phyloP scores from a whole-genome alignment of 2,113 vertebrate genomes.

The Uropsilus gracilis region DNA sequence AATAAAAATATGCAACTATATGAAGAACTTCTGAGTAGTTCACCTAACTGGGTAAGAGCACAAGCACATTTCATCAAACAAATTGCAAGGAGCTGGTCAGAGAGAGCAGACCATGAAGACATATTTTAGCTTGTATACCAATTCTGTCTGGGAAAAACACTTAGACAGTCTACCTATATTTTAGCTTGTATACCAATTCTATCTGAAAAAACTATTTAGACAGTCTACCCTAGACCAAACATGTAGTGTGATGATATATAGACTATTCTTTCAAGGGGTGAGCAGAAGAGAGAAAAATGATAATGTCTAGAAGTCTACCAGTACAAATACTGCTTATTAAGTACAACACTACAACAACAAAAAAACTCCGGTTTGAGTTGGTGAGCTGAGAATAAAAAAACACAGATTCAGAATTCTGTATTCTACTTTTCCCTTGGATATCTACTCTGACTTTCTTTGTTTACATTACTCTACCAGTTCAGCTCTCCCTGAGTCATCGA shows the following conservation, averaged over 20 bases:
- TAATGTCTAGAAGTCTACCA: constrained; percentile 20
- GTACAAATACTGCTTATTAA: neutral
- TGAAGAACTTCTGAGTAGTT: neutral
- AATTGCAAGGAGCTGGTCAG: neutral
- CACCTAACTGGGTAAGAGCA: neutral
- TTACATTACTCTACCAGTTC: neutral
- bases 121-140: neutral
- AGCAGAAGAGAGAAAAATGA: neutral
- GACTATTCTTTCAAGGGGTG: neutral
- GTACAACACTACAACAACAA: neutral
- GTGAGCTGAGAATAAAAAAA: neutral
- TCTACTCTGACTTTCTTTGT: neutral
- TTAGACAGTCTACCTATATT: too few relatives aligned
- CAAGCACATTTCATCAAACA: neutral
- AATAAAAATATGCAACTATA: neutral
- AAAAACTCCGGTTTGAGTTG: neutral
- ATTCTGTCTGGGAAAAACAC: too few relatives aligned
- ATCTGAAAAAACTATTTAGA: neutral
- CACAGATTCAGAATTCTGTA: neutral
- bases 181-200: neutral
- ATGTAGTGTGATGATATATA: neutral
- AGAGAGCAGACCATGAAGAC: neutral
- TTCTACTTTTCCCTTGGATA: neutral
- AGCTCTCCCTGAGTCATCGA: neutral
- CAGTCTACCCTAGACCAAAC: neutral